These are phyloP conservation scores for Chrysogorgia sp. DNA, from an alignment of 92 coral and sea anemone species.

Conservation along the genomic window DNA sequence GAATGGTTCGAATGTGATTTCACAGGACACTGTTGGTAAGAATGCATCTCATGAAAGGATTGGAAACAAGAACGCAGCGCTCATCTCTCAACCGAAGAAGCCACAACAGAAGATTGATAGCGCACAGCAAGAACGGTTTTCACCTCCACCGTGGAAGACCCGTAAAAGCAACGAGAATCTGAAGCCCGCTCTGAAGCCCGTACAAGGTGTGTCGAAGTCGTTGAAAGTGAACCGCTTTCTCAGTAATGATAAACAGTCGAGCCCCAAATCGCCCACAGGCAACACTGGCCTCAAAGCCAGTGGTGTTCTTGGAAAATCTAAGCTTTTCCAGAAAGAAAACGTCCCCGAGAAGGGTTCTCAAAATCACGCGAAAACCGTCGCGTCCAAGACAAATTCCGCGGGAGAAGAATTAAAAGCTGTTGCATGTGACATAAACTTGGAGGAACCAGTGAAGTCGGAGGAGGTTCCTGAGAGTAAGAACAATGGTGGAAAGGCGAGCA, in stretches of 20 bases:
- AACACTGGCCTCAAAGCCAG: not conserved
- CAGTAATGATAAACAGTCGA: slow-evolving; percentile 9
- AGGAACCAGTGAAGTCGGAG: slow-evolving; percentile 16
- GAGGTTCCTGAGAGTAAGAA: not conserved
- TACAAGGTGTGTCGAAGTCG: slow-evolving; percentile 33
- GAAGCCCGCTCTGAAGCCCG: slow-evolving; percentile 1
- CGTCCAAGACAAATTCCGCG: not conserved
- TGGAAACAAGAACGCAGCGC: not conserved
- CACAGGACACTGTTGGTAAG: not conserved
- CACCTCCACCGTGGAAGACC: slow-evolving; percentile 34
- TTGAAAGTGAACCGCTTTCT: slow-evolving; percentile 31
- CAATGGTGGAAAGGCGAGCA: not conserved
- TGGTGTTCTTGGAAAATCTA: slow-evolving; percentile 2
- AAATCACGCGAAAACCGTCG: not conserved
- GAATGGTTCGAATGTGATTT: not conserved
- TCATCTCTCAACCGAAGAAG: not conserved
- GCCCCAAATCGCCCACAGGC: slow-evolving; percentile 20
- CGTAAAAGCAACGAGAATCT: slow-evolving; percentile 11
- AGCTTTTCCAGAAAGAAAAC: slow-evolving; percentile 28
- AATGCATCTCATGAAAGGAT: not conserved
- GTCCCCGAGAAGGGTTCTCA: not conserved
- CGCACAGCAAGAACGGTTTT: slow-evolving; percentile 2
- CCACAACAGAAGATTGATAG: not conserved
- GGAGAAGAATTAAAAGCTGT: slow-evolving; percentile 21
- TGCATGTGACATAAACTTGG: slow-evolving; percentile 32